Base-by-base conservation (phyloP, 2,797 vertebrate genomes). In the Bufotes viridis region DNA sequence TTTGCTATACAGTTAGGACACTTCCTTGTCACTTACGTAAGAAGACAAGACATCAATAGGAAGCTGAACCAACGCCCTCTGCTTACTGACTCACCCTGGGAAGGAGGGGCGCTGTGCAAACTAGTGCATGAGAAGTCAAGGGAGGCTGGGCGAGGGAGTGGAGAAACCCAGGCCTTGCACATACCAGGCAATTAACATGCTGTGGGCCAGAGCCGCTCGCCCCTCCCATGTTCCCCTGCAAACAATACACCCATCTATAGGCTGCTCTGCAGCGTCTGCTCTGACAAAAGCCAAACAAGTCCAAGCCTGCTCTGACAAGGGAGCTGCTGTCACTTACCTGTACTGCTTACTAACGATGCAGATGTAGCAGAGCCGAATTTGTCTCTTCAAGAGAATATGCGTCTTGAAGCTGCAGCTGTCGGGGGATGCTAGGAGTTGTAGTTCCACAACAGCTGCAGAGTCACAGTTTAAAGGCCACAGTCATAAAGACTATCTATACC, bases 61-160 rank as follows among this genome's bases (percentile, higher is more conserved):
- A 72, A 84, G 57, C 69, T 63, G 83, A 78, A 65, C 83, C 83
- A 76, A 85, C 83, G 58, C 83, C 83, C 72, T 78, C 83, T 22
- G 34, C 58, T 76, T 9, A 49, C 17, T 85, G 83, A 85, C 57
- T 85, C 83, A 85, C 58, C 57, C 51, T 20, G 34, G 82, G 34
- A 60, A 72, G 83, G 18, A 74, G 69, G 26, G 42, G n/a, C 9
- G 7, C n/a, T 82, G 61, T 13, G 22, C 12, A 53, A 20, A 20
- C 34, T 22, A 49, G 15, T 18, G 7, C 29, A 34, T 2, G 29
- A 72, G 29, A 18, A 72, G 4, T 29, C 17, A 72, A 11, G 7
- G 60, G 18, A 49, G 60, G 80, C 42, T 24, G 42, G 80, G 24
- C 61, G 17, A 29, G 42, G 74, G 49, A 53, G 42, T 51, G 74